phyloP scores from a whole-genome alignment of 2,113 vertebrate genomes.

The Cettia cetti region DNA sequence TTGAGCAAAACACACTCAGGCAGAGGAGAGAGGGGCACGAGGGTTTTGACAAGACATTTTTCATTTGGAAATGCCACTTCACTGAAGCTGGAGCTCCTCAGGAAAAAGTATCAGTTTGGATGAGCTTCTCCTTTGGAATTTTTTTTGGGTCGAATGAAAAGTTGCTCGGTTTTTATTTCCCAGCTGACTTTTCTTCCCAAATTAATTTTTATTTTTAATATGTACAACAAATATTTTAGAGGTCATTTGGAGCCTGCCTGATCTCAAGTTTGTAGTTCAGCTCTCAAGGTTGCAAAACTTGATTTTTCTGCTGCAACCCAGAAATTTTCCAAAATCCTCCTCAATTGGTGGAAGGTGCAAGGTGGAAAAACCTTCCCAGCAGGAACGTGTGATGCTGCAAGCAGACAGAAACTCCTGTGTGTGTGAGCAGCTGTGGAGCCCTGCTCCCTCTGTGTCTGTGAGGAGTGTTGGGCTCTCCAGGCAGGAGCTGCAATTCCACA shows the following conservation, averaged over 20 bases:
- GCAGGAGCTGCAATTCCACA: not conserved
- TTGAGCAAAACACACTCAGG: not conserved
- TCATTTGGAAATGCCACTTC: conserved; percentile 29
- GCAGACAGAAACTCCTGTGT: too few relatives aligned
- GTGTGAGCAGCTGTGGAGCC: not conserved
- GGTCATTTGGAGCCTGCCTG: not conserved
- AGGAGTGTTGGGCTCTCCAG: not conserved
- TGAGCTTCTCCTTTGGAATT: not conserved
- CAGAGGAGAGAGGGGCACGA: not conserved
- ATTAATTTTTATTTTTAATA: not conserved
- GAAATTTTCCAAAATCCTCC: not conserved
- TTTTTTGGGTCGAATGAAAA: not conserved
- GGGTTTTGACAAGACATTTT: conserved; percentile 37
- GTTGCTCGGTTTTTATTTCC: not conserved
- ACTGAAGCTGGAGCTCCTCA: not conserved
- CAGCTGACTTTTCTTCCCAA: not conserved
- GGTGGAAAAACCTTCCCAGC: not conserved
- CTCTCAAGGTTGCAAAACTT: not conserved
- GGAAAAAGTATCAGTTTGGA: not conserved
- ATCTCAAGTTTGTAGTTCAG: not conserved
- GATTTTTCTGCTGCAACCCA: not conserved
- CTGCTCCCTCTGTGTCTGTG: fast-evolving
- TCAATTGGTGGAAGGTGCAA: too few relatives aligned
- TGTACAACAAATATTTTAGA: not conserved
- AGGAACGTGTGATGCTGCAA: fast-evolving